phyloP scores from a whole-genome alignment of 2,113 vertebrate genomes.

The Ctenodactylus gundi region DNA sequence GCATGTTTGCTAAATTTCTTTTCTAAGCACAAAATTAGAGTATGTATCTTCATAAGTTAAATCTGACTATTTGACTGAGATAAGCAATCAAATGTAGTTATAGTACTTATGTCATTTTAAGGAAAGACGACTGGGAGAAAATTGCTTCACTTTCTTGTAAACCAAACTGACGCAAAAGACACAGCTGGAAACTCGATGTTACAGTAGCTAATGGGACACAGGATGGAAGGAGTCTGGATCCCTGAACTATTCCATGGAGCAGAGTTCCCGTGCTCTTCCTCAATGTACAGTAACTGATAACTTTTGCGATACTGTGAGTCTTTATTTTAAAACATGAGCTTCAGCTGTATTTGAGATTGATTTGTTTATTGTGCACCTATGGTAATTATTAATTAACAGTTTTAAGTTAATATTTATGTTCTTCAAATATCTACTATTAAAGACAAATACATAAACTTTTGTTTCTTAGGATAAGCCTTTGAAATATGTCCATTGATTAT shows the following conservation, averaged over 20 bases:
- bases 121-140: background rate
- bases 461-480: background rate
- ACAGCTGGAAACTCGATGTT: background rate
- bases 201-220: background rate
- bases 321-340: background rate
- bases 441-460: background rate
- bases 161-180: background rate
- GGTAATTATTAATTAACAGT: background rate
- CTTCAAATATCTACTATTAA: background rate
- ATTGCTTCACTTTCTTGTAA: background rate
- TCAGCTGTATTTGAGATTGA: background rate
- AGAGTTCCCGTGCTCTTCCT: background rate
- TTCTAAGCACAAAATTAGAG: background rate
- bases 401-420: background rate
- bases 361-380: background rate
- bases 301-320: background rate
- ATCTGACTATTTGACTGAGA: background rate
- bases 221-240: background rate
- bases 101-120: background rate
- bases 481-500: background rate
- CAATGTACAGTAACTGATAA: background rate
- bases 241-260: background rate
- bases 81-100: background rate
- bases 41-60: conserved; percentile 6
- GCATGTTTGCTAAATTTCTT: background rate